Evolutionary conservation across 1,140 invertebrate genomes (phyloP).

Genomic region (Bradynema listronoti): DNA sequence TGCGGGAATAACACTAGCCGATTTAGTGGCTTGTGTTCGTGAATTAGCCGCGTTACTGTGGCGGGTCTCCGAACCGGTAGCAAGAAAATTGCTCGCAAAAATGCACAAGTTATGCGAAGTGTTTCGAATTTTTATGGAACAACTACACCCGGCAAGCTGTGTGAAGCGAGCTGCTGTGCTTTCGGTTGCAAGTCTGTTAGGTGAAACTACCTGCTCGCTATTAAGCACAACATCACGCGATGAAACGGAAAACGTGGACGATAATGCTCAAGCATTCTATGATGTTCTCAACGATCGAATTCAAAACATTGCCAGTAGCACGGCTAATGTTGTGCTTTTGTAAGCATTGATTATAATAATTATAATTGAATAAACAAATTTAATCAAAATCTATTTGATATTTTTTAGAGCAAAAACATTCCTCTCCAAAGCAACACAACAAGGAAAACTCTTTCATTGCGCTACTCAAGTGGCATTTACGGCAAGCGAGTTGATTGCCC

Average conservation of each 20-base stretch:
- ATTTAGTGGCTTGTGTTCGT: constrained; percentile 8
- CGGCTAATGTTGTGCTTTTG: constrained; percentile 22
- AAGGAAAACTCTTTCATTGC: constrained; percentile 12
- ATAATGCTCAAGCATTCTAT: constrained; percentile 14
- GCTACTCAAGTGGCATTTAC: constrained; percentile 22
- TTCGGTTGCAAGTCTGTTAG: constrained; percentile 21
- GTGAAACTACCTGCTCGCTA: constrained; percentile 17
- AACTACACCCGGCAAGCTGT: constrained; percentile 9
- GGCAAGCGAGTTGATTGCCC: constrained; percentile 24
- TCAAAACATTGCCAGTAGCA: constrained; percentile 19
- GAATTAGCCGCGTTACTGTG: not conserved
- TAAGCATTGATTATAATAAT: not conserved
- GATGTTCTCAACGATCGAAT: constrained; percentile 14
- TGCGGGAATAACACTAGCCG: not conserved
- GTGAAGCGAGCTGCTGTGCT: constrained; percentile 20
- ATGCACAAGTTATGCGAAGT: constrained; percentile 9
- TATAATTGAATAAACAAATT: constrained; percentile 2
- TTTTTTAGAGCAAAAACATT: constrained; percentile 22
- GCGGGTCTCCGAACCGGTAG: not conserved
- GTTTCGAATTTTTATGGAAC: not conserved
- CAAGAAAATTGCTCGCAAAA: not conserved
- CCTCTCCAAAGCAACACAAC: not conserved
- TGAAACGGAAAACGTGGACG: too few species aligned
- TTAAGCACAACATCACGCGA: constrained; percentile 12
- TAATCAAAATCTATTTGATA: not conserved